Conservation (phyloP, 2,888 invertebrate species). For the Lamproptera curius region DNA sequence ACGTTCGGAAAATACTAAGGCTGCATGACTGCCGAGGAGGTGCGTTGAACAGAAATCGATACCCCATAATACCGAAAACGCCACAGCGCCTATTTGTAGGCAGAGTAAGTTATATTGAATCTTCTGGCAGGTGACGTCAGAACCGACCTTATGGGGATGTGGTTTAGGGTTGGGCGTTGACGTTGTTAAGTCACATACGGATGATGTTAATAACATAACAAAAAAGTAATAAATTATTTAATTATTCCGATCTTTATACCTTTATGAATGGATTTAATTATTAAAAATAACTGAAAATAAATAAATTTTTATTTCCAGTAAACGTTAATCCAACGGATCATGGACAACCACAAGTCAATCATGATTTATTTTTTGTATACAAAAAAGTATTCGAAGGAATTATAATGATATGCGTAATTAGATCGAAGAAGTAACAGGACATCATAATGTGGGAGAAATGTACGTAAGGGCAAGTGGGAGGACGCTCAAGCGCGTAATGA, state of each 20-base stretch:
- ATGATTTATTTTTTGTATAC: background rate
- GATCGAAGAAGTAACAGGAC: constrained; percentile 71
- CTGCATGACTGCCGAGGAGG: constrained; percentile 57
- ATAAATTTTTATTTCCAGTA: background rate
- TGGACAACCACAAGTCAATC: too few relatives aligned
- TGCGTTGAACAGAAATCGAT: constrained; percentile 39
- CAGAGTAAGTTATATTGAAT: background rate
- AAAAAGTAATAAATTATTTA: too few relatives aligned
- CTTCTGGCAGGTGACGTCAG: background rate
- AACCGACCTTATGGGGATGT: constrained; percentile 44
- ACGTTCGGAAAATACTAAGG: constrained; percentile 76
- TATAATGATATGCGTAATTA: constrained; percentile 78
- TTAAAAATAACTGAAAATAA: background rate
- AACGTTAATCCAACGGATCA: too few relatives aligned
- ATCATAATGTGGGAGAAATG: constrained; percentile 51
- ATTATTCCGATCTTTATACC: too few relatives aligned
- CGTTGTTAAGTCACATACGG: background rate
- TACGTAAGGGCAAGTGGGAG: constrained; percentile 25
- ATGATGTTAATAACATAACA: too few relatives aligned
- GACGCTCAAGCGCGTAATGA: too few relatives aligned
- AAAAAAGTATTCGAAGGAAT: constrained; percentile 15
- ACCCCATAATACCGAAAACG: constrained; percentile 59
- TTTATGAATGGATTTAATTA: too few relatives aligned
- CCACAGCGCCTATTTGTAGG: background rate
- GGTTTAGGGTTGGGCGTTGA: constrained; percentile 48